Conservation (phyloP, 2,888 invertebrate genomes). For the Drosophila meridionalis region DNA sequence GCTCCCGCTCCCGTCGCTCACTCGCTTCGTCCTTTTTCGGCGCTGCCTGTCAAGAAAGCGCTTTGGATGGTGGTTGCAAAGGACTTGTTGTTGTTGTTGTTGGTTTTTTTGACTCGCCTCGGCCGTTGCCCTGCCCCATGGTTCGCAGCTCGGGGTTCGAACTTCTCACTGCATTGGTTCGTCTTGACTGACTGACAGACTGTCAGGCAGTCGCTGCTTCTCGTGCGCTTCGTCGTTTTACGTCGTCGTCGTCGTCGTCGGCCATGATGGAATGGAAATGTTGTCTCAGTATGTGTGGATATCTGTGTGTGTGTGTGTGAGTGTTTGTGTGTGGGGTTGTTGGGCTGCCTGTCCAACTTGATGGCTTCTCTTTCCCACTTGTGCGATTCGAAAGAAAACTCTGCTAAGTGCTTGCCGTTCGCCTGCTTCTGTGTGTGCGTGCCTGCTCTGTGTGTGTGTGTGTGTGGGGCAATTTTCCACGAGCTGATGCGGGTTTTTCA, state of each 20-base stretch:
- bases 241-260: slow-evolving; percentile 61
- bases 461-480: slow-evolving; percentile 51
- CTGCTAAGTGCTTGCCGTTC: slow-evolving; percentile 50
- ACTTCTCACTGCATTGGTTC: slow-evolving; percentile 25
- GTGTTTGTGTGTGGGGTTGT: slow-evolving; percentile 43
- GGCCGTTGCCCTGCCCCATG: slow-evolving; percentile 50
- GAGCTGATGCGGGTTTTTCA: slow-evolving; percentile 76
- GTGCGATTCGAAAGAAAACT: slow-evolving; percentile 53
- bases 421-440: slow-evolving; percentile 12
- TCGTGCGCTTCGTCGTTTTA: slow-evolving; percentile 29
- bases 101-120: slow-evolving; percentile 5
- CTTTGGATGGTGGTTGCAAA: slow-evolving; percentile 58
- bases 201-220: slow-evolving; percentile 45
- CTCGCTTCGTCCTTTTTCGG: slow-evolving; percentile 25
- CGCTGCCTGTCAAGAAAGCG: slow-evolving; percentile 43
- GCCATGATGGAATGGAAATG: slow-evolving; percentile 76
- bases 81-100: slow-evolving; percentile 24
- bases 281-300: slow-evolving; percentile 34
- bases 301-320: slow-evolving; percentile 18
- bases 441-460: not conserved
- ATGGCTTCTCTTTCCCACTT: slow-evolving; percentile 46
- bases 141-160: slow-evolving; percentile 21
- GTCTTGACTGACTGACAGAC: slow-evolving; percentile 68
- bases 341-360: slow-evolving; percentile 41
- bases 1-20: not conserved